Percentiles rank a stretch among this genome's conserved stretches.
phyloP scores from a whole-genome alignment of 2,888 invertebrate genomes.

The Orgyia antiqua region DNA sequence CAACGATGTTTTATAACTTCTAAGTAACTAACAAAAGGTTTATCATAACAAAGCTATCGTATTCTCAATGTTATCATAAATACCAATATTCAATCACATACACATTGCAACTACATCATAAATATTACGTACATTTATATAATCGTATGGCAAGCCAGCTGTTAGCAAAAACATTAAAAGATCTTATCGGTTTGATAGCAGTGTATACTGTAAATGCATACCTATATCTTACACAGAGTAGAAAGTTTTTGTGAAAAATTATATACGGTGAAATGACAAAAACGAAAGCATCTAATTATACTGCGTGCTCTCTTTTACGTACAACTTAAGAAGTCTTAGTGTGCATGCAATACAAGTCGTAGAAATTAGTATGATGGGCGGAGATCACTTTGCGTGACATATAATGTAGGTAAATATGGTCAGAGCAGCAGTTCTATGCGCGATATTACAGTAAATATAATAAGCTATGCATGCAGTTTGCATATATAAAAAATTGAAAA shows the following conservation, averaged over 20 bases:
- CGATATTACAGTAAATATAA: constrained; percentile 11
- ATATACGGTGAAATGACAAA: constrained; percentile 30
- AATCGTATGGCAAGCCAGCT: too few relatives aligned
- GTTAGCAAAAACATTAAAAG: too few relatives aligned
- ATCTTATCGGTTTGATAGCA: constrained; percentile 2
- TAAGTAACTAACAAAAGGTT: not conserved
- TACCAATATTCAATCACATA: not conserved
- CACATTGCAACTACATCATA: not conserved
- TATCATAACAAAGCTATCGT: not conserved
- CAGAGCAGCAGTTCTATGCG: constrained; percentile 14
- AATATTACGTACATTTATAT: too few relatives aligned
- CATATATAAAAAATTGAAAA: too few relatives aligned
- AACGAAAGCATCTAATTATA: constrained; percentile 47
- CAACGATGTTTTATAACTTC: not conserved
- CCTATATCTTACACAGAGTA: constrained; percentile 4
- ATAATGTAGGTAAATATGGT: constrained; percentile 15
- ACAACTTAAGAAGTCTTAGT: constrained; percentile 28
- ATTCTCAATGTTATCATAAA: constrained; percentile 1
- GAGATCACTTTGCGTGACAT: constrained; percentile 28
- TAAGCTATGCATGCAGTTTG: too few relatives aligned
- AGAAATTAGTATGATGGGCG: constrained; percentile 23
- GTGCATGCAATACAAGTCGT: constrained; percentile 24
- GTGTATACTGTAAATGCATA: not conserved
- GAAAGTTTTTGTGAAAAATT: constrained; percentile 22
- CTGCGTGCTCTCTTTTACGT: constrained; percentile 38